Conservation (phyloP, 2,888 invertebrate species). For the Rosalia funebris region DNA sequence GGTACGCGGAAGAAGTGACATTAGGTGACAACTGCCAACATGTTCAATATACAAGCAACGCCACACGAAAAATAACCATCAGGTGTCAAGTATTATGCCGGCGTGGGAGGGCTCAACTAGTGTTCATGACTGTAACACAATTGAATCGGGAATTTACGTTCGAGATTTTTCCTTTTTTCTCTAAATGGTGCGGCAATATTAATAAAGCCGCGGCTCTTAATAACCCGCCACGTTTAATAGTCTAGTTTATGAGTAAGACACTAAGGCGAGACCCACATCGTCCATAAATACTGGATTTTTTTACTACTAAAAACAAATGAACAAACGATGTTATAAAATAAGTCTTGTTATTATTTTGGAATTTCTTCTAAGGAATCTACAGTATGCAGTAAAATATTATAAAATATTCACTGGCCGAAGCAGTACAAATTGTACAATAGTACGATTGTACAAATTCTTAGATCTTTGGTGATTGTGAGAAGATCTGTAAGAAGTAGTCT, state of each 20-base stretch:
- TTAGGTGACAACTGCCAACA: conserved; percentile 31
- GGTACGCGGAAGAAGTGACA: conserved; percentile 30
- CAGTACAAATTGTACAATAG: too few relatives aligned
- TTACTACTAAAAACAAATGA: background rate
- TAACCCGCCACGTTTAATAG: conserved; percentile 5
- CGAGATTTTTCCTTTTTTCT: conserved; percentile 22
- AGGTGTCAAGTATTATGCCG: conserved; percentile 20
- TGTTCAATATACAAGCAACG: conserved; percentile 16
- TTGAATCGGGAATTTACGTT: conserved; percentile 23
- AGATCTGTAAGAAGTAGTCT: too few relatives aligned
- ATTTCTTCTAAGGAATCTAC: too few relatives aligned
- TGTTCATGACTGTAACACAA: conserved; percentile 24
- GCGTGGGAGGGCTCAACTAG: conserved; percentile 8
- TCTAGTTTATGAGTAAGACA: conserved; percentile 10
- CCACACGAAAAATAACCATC: conserved; percentile 27
- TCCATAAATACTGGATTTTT: conserved; percentile 1
- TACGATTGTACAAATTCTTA: too few relatives aligned
- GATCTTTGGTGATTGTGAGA: too few relatives aligned
- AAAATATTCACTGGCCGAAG: too few relatives aligned
- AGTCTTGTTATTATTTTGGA: too few relatives aligned
- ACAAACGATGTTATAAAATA: too few relatives aligned
- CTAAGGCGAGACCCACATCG: conserved; percentile 2
- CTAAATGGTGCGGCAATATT: conserved; percentile 16
- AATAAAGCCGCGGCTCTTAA: conserved; percentile 7
- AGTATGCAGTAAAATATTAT: too few relatives aligned